These are phyloP conservation scores for Vireo griseus DNA, from an alignment of 2,797 vertebrate genomes.

Conservation along the genomic window DNA sequence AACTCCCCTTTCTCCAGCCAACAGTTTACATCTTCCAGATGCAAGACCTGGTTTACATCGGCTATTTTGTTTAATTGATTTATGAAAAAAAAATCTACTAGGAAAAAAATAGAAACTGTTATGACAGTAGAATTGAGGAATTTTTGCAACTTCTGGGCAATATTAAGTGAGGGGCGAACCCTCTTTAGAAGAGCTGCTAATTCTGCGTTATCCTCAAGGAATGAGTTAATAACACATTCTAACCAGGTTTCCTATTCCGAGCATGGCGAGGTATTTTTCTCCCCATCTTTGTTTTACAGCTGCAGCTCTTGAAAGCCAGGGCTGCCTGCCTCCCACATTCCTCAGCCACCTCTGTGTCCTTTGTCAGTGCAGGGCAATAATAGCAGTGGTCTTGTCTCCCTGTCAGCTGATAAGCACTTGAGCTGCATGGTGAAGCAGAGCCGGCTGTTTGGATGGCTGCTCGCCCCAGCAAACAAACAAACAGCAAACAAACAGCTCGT, in stretches of 20 bases:
- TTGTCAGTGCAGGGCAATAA: neutral
- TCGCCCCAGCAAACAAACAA: constrained; percentile 12
- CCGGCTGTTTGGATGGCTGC: neutral
- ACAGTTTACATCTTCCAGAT: constrained; percentile 16
- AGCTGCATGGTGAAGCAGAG: neutral
- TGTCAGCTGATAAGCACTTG: neutral
- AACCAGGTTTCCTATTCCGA: neutral
- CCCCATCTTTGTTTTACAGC: neutral
- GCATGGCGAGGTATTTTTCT: neutral
- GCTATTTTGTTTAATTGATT: neutral
- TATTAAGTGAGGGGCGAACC: neutral
- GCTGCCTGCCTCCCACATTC: neutral
- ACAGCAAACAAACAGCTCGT: neutral
- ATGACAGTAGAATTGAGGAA: neutral
- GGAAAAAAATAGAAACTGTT: neutral
- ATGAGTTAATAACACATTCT: neutral
- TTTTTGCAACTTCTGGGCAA: neutral
- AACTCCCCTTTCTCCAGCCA: neutral
- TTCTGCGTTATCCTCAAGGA: neutral
- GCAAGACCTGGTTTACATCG: neutral
- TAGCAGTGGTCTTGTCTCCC: neutral
- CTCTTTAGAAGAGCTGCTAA: neutral
- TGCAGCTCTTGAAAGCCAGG: neutral
- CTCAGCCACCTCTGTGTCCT: neutral
- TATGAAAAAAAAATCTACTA: neutral